phyloP scores from a whole-genome alignment of 2,113 vertebrate species.

The Carassius auratus region DNA sequence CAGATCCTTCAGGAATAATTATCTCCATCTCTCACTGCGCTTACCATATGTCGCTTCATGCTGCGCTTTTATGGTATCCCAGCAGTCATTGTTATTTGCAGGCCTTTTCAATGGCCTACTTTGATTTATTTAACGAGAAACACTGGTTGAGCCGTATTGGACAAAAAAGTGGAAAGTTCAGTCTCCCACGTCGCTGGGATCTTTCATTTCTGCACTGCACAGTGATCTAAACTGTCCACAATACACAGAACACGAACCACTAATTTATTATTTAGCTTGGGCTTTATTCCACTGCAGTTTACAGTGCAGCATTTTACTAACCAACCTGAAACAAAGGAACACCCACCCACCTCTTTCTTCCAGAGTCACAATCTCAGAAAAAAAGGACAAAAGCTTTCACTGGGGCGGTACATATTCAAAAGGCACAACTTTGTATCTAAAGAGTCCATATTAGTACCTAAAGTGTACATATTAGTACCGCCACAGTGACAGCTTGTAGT shows the following conservation, averaged over 20 bases:
- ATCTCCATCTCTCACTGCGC: background rate
- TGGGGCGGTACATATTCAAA: no score
- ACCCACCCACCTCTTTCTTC: background rate
- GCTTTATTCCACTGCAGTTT: background rate
- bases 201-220: background rate
- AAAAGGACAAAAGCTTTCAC: no score
- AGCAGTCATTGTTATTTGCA: conserved; percentile 1
- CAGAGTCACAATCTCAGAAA: background rate
- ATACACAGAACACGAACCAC: background rate
- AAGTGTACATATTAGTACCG: no score
- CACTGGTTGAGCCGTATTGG: background rate
- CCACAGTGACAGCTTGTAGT: no score
- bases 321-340: background rate
- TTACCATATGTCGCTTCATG: conserved; percentile 9
- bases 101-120: background rate
- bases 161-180: background rate
- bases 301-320: background rate
- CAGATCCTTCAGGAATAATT: conserved; percentile 6
- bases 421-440: no score
- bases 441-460: no score
- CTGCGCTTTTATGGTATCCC: background rate
- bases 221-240: background rate
- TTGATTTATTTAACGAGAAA: conserved; percentile 34
- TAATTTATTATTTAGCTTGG: background rate
- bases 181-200: background rate